Evolutionary conservation across 2,113 vertebrate species (phyloP).

Genomic region (Phaetusa simplex): DNA sequence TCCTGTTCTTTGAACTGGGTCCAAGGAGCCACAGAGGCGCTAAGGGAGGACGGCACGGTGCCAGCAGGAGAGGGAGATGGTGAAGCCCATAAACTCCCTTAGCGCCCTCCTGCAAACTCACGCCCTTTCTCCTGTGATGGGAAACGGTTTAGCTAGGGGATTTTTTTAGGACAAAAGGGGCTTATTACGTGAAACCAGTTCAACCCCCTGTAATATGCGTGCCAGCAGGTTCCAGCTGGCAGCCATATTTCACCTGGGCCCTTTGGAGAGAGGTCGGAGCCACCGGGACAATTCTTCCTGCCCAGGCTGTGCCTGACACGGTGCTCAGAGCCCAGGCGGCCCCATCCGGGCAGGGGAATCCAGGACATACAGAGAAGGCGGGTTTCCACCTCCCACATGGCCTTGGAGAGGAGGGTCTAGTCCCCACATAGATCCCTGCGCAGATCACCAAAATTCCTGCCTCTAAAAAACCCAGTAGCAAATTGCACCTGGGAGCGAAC

Average conservation of each 20-base stretch:
- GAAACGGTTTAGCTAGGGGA: not conserved
- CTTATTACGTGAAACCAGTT: not conserved
- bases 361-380: not conserved
- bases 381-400: not conserved
- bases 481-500: not conserved
- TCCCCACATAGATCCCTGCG: not conserved
- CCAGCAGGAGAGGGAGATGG: not conserved
- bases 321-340: not conserved
- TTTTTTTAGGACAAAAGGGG: not conserved
- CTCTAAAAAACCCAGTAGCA: not conserved
- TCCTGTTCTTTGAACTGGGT: too few relatives aligned
- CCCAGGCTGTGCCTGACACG: not conserved
- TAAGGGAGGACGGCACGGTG: too few relatives aligned
- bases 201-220: not conserved
- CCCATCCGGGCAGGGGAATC: not conserved
- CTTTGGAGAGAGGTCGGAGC: not conserved
- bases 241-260: not conserved
- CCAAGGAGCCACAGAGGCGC: not conserved
- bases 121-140: not conserved
- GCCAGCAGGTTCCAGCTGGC: not conserved
- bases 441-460: not conserved
- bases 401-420: not conserved
- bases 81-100: not conserved
- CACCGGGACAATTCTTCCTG: not conserved
- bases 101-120: not conserved